Base-by-base conservation (phyloP, 2,888 invertebrate species). In the Cyrtodaria siliqua region DNA sequence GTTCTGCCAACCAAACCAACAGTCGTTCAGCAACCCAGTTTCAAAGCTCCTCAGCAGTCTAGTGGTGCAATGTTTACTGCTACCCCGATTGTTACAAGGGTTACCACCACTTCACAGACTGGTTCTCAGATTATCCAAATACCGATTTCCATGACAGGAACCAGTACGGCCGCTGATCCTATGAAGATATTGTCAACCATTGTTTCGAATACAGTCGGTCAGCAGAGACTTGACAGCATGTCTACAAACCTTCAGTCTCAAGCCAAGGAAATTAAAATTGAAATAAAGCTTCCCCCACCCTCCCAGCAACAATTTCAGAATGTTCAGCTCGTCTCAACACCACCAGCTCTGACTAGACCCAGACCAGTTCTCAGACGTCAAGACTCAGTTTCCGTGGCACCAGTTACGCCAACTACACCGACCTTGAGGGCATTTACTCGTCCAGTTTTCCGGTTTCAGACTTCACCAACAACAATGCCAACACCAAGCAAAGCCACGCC, bases 261-360 rank as follows among this genome's bases (percentile, higher is more conserved):
- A 26, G 68, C 70, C 20, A 82, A 86, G 63, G 88, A 89, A 71
- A 87, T 88, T 20, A 88, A 87, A 61, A 88, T 89, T 33, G 86
- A 89, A 72, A 85, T 89, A 24, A 83, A 87, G 64, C 72, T 89
- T 20, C 76, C 72, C 14, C 79, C 75, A 24, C 63, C 63, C n/a
- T 23, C 57, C 27, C 26, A 42, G 1, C 76, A 62, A 16, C 9
- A 33, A 14, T 49, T 4, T 8, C 27, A 33, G 9, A 44, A 47
- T 33, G 29, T 29, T n/a, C 23, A 60, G 20, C n/a, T 23, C 50
- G 26, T 29, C 29, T 18, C 23, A 29, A n/a, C 69, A 33, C 14
- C 59, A 18, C n/a, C 23, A 29, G 44, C 12, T 4, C 29, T 40
- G 27, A 16, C 56, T 18, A 47, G 33, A 20, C 47, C 61, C 4